Evolutionary conservation across 2,888 invertebrate genomes (phyloP), one percentile per base, ranked within the genome.

Genomic region (Drosophila algonquin): DNA sequence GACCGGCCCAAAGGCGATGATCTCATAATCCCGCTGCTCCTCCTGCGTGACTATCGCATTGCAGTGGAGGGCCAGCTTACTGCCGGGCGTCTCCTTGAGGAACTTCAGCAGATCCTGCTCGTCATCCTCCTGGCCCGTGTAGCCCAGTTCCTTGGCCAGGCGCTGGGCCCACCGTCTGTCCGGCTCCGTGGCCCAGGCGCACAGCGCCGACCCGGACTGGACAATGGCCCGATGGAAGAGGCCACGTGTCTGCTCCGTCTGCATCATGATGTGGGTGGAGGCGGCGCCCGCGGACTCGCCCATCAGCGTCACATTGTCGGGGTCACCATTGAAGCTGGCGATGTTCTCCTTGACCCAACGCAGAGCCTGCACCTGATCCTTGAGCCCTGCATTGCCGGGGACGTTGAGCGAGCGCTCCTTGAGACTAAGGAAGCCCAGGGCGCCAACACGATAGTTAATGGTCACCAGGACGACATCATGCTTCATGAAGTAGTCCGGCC

Each of bases 351-450:
- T 91, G 0, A 94, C 82, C 93, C 93, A 94, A 73, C 92, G 92
- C 47, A 94, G 77, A 0, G 93, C 93, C 75, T 93, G 75, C 1
- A 93, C 89, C 86, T 93, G 93, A 82, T 94, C 94, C 86, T 93
- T 93, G 0, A 94, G 80, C 0, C 93, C 93, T 0, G 93, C 93
- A 84, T 94, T 94, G 2, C 93, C 94, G 1, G 93, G 93, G 30
- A 93, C 91, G 46, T 91, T 90, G 5, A 93, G 73, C 6, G 91
- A 87, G 6, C 90, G 88, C 75, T 93, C 93, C 58, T 92, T 90
- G 0, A 93, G 82, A 54, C 91, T 91, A 16, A 93, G 76, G 70
- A 93, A 94, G 12, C 82, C 92, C 53, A 93, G 81, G 3, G 91
- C 89, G 46, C 93, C 93, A n/a, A 94, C 75, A 6, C 93, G 91